Conservation (phyloP, 2,888 invertebrate species). For the Folsomia manolachei region DNA sequence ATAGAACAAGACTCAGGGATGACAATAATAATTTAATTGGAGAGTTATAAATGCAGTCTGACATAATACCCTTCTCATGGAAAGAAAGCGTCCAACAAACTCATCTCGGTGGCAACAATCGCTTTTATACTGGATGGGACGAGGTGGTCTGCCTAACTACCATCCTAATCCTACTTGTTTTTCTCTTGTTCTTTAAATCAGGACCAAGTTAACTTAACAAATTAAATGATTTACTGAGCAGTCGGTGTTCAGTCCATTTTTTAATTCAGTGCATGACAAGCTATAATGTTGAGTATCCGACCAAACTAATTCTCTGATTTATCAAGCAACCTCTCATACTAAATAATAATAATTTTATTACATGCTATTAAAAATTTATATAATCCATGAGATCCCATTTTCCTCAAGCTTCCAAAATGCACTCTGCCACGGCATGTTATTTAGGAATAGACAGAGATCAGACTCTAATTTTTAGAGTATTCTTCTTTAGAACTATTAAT, state of each 20-base stretch:
- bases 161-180: too few relatives aligned
- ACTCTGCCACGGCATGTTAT: too few relatives aligned
- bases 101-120: neutral
- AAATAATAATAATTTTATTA: neutral
- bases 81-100: neutral
- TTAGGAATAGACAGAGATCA: too few relatives aligned
- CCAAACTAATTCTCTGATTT: neutral
- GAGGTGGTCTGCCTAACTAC: too few relatives aligned
- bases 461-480: too few relatives aligned
- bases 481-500: too few relatives aligned
- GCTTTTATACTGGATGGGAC: conserved; percentile 3
- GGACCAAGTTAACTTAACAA: neutral
- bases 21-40: too few relatives aligned
- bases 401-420: too few relatives aligned
- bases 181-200: conserved; percentile 17
- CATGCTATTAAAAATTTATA: neutral
- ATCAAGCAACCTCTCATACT: neutral
- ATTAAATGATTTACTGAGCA: conserved; percentile 12
- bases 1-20: too few relatives aligned
- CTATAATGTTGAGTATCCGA: too few relatives aligned
- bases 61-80: neutral
- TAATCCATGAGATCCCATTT: too few relatives aligned
- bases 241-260: conserved; percentile 16
- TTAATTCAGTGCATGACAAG: too few relatives aligned
- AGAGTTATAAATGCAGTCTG: neutral